These are phyloP conservation scores for Taxidea taxus DNA, from an alignment of 2,113 vertebrate genomes.

Conservation along the genomic window DNA sequence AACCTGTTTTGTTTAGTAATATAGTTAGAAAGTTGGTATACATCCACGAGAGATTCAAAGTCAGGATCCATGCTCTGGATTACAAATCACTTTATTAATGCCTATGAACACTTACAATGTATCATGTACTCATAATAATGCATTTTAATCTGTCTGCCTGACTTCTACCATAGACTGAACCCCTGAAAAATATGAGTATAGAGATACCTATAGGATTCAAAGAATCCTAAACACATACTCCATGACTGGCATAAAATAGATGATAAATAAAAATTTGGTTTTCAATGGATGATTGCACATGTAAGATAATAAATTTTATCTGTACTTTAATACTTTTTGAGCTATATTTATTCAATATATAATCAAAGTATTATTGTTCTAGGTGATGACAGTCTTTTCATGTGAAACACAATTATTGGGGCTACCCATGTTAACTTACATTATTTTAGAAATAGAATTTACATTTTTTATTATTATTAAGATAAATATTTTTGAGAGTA, in stretches of 20 bases:
- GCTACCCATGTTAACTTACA: not conserved
- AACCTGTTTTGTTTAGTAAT: not conserved
- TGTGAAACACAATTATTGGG: not conserved
- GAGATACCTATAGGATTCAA: not conserved
- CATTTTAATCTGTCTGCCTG: not conserved
- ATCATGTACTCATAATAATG: not conserved
- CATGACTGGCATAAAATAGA: not conserved
- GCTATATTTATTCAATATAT: not conserved
- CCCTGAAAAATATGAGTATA: not conserved
- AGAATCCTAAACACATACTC: not conserved
- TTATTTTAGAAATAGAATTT: not conserved
- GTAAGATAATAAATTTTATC: not conserved
- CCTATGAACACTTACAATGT: not conserved
- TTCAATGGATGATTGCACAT: not conserved
- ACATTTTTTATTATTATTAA: not conserved
- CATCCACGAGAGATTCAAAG: not conserved
- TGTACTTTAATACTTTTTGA: not conserved
- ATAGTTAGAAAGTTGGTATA: not conserved
- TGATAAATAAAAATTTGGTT: not conserved
- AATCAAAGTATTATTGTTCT: not conserved
- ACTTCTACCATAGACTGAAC: not conserved
- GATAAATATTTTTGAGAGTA: not conserved
- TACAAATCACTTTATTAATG: not conserved
- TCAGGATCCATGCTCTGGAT: not conserved
- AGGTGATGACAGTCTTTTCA: not conserved